Percentiles rank a stretch among this genome's conserved stretches.
Evolutionary conservation across 1,140 invertebrate genomes (phyloP).

Genomic region (Phthorimaea operculella): DNA sequence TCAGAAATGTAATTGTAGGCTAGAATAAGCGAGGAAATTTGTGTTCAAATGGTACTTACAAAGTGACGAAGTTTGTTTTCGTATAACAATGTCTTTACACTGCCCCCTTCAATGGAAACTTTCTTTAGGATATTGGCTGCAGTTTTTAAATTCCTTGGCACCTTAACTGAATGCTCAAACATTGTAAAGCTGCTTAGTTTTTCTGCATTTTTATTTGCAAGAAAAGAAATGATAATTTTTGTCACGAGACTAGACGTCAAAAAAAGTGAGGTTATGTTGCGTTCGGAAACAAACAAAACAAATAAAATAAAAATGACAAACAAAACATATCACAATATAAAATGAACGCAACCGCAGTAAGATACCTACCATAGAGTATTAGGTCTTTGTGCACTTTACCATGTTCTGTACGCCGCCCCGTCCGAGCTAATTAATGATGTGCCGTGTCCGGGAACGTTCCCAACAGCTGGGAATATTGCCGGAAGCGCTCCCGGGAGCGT

Average conservation of each 20-base stretch:
- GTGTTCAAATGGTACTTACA: constrained; percentile 38
- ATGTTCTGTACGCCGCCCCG: too few species aligned
- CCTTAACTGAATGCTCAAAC: constrained; percentile 79
- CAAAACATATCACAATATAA: too few species aligned
- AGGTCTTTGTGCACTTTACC: too few species aligned
- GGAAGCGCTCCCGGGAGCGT: too few species aligned
- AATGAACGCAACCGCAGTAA: too few species aligned
- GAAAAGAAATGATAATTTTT: constrained; percentile 1
- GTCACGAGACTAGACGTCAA: constrained; percentile 45
- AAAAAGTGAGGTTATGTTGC: constrained; percentile 12
- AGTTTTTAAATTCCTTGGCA: constrained; percentile 80
- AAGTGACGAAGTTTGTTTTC: constrained; percentile 72
- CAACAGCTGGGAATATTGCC: too few species aligned
- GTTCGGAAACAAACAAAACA: constrained; percentile 3
- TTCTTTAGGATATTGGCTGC: constrained; percentile 74
- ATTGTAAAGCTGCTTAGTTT: constrained; percentile 34
- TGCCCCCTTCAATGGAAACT: constrained; percentile 75
- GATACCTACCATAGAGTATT: too few species aligned
- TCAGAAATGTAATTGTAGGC: not conserved
- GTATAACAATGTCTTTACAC: constrained; percentile 78
- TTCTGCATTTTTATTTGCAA: too few species aligned
- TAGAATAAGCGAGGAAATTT: constrained; percentile 6
- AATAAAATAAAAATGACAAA: too few species aligned
- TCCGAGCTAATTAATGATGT: too few species aligned
- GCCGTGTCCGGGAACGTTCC: too few species aligned